Evolutionary conservation across 1,140 invertebrate genomes (phyloP), one percentile per base, ranked within the genome.

Genomic region (Dufourea novaeangliae): DNA sequence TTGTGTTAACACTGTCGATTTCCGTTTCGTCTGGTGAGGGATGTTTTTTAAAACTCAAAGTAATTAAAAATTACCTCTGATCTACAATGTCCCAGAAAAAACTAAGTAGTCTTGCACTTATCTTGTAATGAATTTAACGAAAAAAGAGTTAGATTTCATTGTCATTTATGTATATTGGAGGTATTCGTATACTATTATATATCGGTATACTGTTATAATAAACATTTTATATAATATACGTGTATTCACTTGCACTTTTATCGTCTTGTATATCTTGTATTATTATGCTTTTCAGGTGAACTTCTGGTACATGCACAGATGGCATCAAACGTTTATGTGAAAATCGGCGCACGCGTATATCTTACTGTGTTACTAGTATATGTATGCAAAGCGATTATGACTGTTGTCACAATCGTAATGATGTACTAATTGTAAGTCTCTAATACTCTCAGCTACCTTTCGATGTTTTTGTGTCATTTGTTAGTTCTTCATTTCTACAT

Each of bases 301-400:
- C 7, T 44, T 63, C 39, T 82, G 63, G 54, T 73, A 70, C 69
- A 83, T 84, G 83, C 80, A 84, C 59, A 83, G 56, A 80, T 64
- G n/a, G 44, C 50, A 75, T 84, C 79, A 85, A 85, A 84, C 50
- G 70, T 84, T 84, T 75, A 78, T 84, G 67, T 84, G 61, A 84
- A 71, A 64, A 76, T 41, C 17, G 25, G 41, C 50, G 50, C 22
- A 78, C 62, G 46, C 61, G 50, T 72, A 54, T 25, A 59, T 46
- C 8, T 70, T 59, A 57, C n/a, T 29, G 54, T 12, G 10, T 67
- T 27, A 46, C 61, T 70, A 74, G 69, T 44, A 59, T 6, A 14
- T 44, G 17, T 20, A n/a, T 20, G 34, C 8, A 8, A 37, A 17
- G 1, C 4, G 41, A 17, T 11, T 20, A 17, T 14, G 44, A 46